These are phyloP conservation scores for Microctenopoma steveboyesi DNA, from an alignment of 2,797 vertebrate genomes.

Conservation along the genomic window DNA sequence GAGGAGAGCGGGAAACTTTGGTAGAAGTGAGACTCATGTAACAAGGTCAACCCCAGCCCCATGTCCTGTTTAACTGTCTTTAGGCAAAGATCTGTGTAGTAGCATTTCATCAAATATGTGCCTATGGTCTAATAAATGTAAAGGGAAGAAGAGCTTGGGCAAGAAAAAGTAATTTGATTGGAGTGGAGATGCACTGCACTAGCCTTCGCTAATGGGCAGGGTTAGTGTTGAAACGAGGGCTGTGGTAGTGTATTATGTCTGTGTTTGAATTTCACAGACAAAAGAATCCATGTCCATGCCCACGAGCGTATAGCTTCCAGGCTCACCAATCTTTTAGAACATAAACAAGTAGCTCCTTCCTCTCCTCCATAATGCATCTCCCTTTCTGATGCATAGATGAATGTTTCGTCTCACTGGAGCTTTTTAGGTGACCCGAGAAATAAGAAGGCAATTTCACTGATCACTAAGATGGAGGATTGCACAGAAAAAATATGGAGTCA, in stretches of 20 bases:
- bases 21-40: not conserved
- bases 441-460: constrained; percentile 25
- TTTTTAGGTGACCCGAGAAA: constrained; percentile 38
- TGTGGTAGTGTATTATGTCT: not conserved
- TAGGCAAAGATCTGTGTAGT: not conserved
- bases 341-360: constrained; percentile 22
- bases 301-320: constrained; percentile 17
- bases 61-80: not conserved
- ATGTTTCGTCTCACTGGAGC: constrained; percentile 26
- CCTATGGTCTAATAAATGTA: not conserved
- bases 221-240: constrained; percentile 10
- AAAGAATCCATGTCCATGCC: not conserved
- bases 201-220: constrained; percentile 3
- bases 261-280: not conserved
- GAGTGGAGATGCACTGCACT: not conserved
- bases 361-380: constrained; percentile 17
- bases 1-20: not conserved
- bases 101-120: constrained; percentile 6
- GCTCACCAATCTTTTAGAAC: constrained; percentile 33
- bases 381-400: constrained; percentile 34
- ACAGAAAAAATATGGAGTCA: constrained; percentile 36
- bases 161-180: not conserved
- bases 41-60: not conserved
- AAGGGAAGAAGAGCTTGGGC: not conserved
- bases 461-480: constrained; percentile 12